These are phyloP conservation scores for Catharus fuscescens DNA, from an alignment of 2,113 vertebrate genomes.

Conservation along the genomic window DNA sequence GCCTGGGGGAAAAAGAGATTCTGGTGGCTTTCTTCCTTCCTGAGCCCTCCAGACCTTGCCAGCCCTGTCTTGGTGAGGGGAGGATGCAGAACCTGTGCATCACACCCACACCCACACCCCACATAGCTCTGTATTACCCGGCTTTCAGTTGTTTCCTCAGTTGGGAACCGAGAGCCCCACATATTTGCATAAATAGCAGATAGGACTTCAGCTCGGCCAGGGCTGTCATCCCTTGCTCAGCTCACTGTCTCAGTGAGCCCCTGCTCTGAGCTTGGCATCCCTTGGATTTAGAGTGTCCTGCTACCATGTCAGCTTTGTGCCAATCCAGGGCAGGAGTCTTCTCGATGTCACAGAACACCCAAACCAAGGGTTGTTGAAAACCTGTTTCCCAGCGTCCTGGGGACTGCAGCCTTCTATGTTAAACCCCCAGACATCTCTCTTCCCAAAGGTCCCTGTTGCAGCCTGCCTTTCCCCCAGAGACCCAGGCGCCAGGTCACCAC, in stretches of 20 bases:
- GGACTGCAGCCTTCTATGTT: not conserved
- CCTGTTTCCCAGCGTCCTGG: not conserved
- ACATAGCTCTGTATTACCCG: not conserved
- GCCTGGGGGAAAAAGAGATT: not conserved
- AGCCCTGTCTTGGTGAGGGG: not conserved
- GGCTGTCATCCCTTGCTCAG: not conserved
- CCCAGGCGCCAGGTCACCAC: not conserved
- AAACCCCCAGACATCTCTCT: not conserved
- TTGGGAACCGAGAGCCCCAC: not conserved
- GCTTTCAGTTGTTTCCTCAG: not conserved
- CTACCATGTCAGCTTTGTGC: not conserved
- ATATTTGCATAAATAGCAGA: not conserved
- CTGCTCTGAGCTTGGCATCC: not conserved
- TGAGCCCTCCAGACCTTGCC: not conserved
- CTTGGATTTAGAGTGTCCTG: not conserved
- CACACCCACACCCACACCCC: too few species aligned
- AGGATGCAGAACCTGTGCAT: not conserved
- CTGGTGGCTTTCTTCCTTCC: not conserved
- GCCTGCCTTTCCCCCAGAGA: not conserved
- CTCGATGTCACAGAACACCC: not conserved
- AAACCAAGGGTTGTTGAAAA: not conserved
- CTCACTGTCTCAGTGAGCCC: not conserved
- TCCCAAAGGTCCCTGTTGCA: not conserved
- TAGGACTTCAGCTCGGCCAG: not conserved
- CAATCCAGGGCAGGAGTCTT: not conserved